Percentiles rank a stretch among this genome's conserved stretches.
Conservation (phyloP, 2,888 invertebrate genomes). For the Rhingia rostrata region DNA sequence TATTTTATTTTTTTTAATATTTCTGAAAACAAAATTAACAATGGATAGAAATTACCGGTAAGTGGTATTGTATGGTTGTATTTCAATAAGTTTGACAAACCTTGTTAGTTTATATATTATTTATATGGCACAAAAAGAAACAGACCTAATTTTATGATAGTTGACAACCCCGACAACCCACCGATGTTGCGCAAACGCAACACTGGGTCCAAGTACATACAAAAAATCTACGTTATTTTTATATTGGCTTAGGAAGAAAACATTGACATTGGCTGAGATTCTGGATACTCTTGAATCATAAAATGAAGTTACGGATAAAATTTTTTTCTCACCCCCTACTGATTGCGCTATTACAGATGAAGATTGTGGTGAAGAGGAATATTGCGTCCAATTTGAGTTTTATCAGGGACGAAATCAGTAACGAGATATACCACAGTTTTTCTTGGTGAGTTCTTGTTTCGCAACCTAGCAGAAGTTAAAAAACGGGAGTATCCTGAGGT, state of each 20-base stretch:
- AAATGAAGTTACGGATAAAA: too few relatives aligned
- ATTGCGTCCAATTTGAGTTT: background rate
- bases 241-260: too few relatives aligned
- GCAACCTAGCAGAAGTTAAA: background rate
- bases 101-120: background rate
- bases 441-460: background rate
- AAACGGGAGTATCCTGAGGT: conserved; percentile 3
- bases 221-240: too few relatives aligned
- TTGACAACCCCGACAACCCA: background rate
- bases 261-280: too few relatives aligned
- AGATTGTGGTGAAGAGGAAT: too few relatives aligned
- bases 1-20: too few relatives aligned
- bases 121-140: background rate
- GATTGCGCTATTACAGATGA: too few relatives aligned
- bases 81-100: background rate
- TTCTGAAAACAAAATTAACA: background rate
- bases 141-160: background rate
- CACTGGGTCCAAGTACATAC: too few relatives aligned
- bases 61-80: background rate
- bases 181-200: too few relatives aligned
- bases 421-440: background rate
- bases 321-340: too few relatives aligned
- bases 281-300: too few relatives aligned
- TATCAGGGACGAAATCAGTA: too few relatives aligned
- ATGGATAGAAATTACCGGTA: background rate